A percentile compares a stretch with the other conserved stretches of the same genome.
Evolutionary conservation across 2,888 invertebrate genomes (phyloP).

Genomic region (Hoplodrina ambigua): DNA sequence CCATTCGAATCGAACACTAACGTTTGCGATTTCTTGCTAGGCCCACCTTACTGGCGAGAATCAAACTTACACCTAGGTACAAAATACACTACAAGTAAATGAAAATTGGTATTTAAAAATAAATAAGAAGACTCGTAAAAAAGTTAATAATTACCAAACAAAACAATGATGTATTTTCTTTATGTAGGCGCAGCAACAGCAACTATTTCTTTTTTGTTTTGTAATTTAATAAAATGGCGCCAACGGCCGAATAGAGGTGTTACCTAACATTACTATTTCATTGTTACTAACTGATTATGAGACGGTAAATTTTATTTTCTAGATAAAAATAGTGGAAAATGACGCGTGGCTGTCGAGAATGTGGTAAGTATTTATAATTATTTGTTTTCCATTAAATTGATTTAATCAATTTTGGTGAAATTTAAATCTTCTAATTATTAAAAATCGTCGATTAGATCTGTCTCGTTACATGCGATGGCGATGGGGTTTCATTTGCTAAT

Average conservation of each 20-base stretch:
- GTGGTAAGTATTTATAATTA: conserved; percentile 28
- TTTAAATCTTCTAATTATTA: not conserved
- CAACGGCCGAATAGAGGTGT: conserved; percentile 2
- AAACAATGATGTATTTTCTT: too few species aligned
- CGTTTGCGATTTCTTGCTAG: too few species aligned
- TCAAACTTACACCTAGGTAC: too few species aligned
- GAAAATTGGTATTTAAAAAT: too few species aligned
- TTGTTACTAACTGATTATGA: conserved; percentile 34
- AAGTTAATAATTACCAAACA: too few species aligned
- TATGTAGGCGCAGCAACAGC: too few species aligned
- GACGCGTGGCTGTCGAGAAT: conserved; percentile 22
- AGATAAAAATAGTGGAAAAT: conserved; percentile 46
- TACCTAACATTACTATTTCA: conserved; percentile 3
- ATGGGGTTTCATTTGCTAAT: not conserved
- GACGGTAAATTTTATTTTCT: conserved; percentile 53
- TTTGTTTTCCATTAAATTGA: not conserved
- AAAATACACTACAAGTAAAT: too few species aligned
- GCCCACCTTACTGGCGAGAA: too few species aligned
- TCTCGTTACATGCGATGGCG: conserved; percentile 25
- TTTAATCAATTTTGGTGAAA: not conserved
- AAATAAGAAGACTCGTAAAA: too few species aligned
- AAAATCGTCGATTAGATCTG: conserved; percentile 39
- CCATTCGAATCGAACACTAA: too few species aligned
- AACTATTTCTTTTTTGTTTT: too few species aligned
- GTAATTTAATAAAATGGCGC: not conserved